Percentiles rank a stretch among this genome's conserved stretches.
phyloP scores from a whole-genome alignment of 2,797 vertebrate species.

The Anas acuta region DNA sequence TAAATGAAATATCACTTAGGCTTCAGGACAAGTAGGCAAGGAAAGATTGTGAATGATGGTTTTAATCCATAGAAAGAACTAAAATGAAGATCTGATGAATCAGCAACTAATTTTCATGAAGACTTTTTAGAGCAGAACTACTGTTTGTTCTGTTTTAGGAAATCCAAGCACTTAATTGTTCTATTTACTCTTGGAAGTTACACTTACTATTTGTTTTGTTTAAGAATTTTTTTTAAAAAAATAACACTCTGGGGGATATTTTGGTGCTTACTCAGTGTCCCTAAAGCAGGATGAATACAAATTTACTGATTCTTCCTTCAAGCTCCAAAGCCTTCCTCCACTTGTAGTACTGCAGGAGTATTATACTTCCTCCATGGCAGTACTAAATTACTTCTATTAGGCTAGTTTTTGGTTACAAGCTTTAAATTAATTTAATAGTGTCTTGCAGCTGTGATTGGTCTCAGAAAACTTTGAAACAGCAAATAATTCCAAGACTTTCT shows the following conservation, averaged over 20 bases:
- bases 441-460: constrained; percentile 7
- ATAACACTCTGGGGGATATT: neutral
- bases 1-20: neutral
- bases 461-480: constrained; percentile 3
- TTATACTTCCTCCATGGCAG: neutral
- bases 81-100: neutral
- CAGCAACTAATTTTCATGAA: neutral
- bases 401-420: neutral
- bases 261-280: neutral
- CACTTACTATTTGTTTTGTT: neutral
- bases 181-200: neutral
- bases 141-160: neutral
- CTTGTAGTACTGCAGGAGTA: neutral
- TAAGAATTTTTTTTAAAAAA: neutral
- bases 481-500: neutral
- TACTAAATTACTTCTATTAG: neutral
- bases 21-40: neutral
- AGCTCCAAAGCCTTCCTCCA: neutral
- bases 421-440: neutral
- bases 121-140: neutral
- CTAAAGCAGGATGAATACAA: neutral
- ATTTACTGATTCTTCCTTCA: neutral
- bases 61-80: neutral
- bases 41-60: neutral
- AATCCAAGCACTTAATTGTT: neutral